Conservation (phyloP, 2,797 vertebrate genomes). For the Pipistrellus kuhlii region DNA sequence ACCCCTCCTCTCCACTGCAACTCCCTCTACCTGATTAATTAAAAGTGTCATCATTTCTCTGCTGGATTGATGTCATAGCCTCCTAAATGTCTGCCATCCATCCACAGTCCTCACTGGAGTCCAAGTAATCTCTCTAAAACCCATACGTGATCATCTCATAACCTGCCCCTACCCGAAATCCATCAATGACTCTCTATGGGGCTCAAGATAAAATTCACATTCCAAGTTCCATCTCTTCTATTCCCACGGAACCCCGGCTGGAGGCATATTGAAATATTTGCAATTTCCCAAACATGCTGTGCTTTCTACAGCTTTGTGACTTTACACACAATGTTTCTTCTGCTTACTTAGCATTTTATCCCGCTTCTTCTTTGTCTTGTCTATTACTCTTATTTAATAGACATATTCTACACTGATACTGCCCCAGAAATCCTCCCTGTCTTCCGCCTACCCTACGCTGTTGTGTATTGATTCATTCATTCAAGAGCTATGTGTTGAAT, state of each 20-base stretch:
- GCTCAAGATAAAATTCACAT: constrained; percentile 61
- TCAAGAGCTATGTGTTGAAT: neutral
- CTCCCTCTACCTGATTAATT: neutral
- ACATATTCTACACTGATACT: neutral
- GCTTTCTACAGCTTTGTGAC: neutral
- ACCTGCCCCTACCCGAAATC: constrained; percentile 26
- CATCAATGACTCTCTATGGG: neutral
- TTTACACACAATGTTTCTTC: neutral
- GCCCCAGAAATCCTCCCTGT: neutral
- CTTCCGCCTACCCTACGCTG: neutral
- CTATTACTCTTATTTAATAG: neutral
- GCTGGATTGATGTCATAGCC: constrained; percentile 30
- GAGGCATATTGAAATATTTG: neutral
- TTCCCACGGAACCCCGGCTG: neutral
- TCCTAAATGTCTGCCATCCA: constrained; percentile 58
- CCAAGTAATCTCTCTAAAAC: constrained; percentile 47
- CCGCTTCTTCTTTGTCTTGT: neutral
- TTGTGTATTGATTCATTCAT: neutral
- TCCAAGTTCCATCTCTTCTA: constrained; percentile 46
- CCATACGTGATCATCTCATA: neutral
- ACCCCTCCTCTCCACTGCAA: neutral
- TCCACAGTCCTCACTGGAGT: neutral
- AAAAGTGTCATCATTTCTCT: constrained; percentile 30
- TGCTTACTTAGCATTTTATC: neutral
- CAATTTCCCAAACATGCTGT: neutral